A percentile compares a stretch with the other conserved stretches of the same genome.
These are phyloP conservation scores for Psococerastis gibbosa DNA, from an alignment of 2,888 invertebrate genomes.

Conservation along the genomic window DNA sequence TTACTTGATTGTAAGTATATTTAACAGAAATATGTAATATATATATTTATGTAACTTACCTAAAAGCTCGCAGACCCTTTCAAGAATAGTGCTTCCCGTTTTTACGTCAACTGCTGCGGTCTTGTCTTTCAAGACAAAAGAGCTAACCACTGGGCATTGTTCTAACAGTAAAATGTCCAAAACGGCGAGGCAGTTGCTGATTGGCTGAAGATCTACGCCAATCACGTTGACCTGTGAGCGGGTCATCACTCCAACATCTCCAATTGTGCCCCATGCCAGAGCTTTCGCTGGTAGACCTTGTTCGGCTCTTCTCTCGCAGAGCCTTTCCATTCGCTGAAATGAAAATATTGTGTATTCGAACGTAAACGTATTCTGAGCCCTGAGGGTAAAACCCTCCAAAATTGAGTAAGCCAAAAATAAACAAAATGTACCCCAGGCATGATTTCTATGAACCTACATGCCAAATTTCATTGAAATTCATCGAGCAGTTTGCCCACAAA, in stretches of 20 bases:
- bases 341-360: too few relatives aligned
- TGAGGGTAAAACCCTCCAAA: too few relatives aligned
- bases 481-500: too few relatives aligned
- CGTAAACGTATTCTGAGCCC: too few relatives aligned
- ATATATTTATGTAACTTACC: too few relatives aligned
- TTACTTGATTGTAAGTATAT: too few relatives aligned
- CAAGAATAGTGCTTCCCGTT: background rate
- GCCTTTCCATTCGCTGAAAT: slow-evolving; percentile 28
- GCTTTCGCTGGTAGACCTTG: slow-evolving; percentile 30
- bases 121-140: background rate
- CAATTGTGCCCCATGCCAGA: slow-evolving; percentile 40
- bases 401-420: too few relatives aligned
- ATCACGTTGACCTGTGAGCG: slow-evolving; percentile 33
- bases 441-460: too few relatives aligned
- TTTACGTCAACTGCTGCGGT: background rate
- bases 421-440: too few relatives aligned
- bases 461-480: too few relatives aligned
- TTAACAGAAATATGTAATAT: too few relatives aligned
- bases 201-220: slow-evolving; percentile 34
- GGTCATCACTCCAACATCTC: slow-evolving; percentile 34
- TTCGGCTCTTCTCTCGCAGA: slow-evolving; percentile 28
- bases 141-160: slow-evolving; percentile 19
- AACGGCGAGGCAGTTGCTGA: slow-evolving; percentile 31
- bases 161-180: slow-evolving; percentile 31
- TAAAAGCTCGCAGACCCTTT: background rate